Conservation (phyloP, 1,140 invertebrate species). For the Protaetia brevitarsis region DNA sequence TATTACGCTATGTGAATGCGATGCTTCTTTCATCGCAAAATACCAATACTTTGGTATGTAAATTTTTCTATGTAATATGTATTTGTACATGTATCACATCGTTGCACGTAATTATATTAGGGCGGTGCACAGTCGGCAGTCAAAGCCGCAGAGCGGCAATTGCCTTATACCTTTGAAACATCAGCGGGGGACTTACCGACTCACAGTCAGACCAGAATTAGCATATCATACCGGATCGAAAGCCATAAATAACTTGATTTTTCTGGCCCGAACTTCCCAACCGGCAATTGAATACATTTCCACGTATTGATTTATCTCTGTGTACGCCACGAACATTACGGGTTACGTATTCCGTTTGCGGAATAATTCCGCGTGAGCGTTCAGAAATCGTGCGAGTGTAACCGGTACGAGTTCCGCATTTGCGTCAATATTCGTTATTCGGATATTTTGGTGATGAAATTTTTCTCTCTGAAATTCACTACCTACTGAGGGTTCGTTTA, state of each 20-base stretch:
- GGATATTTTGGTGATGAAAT: no score
- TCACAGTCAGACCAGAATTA: conserved; percentile 5
- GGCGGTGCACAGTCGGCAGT: neutral
- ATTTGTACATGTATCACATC: neutral
- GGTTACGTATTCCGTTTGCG: conserved; percentile 5
- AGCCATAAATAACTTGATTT: conserved; percentile 18
- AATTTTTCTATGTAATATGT: neutral
- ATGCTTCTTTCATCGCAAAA: no score
- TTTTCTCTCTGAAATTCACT: no score
- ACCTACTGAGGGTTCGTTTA: no score
- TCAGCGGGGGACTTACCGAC: neutral
- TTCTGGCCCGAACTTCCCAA: conserved; percentile 8
- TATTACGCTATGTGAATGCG: no score
- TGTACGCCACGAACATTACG: neutral
- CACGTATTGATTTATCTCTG: conserved; percentile 11
- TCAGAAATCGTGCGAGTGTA: conserved; percentile 5
- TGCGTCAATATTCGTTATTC: no score
- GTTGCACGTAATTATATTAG: neutral
- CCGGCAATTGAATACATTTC: conserved; percentile 17
- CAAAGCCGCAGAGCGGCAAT: conserved; percentile 1
- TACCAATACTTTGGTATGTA: neutral
- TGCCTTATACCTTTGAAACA: conserved; percentile 12
- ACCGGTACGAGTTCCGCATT: no score
- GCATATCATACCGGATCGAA: conserved; percentile 14
- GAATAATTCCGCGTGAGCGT: neutral